Conservation (phyloP, 1,140 invertebrate species). For the Aplysia californica region DNA sequence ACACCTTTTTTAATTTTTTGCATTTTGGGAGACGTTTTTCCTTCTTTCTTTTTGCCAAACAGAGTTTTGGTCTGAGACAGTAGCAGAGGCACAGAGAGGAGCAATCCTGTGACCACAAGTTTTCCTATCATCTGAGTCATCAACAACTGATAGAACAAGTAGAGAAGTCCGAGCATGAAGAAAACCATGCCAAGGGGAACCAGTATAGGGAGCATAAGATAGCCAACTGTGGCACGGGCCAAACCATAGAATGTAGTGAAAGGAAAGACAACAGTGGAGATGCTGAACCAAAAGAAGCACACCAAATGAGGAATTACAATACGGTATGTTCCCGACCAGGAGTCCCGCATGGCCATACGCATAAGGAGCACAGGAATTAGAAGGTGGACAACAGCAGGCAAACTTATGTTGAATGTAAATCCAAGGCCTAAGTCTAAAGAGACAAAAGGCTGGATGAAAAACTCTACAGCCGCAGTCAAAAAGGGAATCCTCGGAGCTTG, state of each 20-base stretch:
- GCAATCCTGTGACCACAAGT: constrained; percentile 46
- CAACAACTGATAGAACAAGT: constrained; percentile 41
- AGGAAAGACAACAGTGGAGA: constrained; percentile 63
- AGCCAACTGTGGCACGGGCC: constrained; percentile 78
- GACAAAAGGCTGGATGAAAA: constrained; percentile 48
- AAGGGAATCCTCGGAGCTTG: constrained; percentile 61
- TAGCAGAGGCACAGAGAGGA: constrained; percentile 47
- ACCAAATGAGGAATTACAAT: constrained; percentile 86
- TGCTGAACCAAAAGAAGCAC: constrained; percentile 86
- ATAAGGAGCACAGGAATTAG: constrained; percentile 80
- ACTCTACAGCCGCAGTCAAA: constrained; percentile 35
- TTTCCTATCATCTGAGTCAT: constrained; percentile 55
- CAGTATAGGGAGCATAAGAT: constrained; percentile 53
- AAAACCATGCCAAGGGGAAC: constrained; percentile 46
- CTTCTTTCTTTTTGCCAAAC: constrained; percentile 49
- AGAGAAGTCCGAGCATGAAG: constrained; percentile 34
- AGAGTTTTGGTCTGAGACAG: constrained; percentile 54
- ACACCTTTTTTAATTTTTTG: constrained; percentile 47
- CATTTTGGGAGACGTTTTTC: constrained; percentile 26
- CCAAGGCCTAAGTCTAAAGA: constrained; percentile 45
- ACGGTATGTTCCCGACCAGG: constrained; percentile 83
- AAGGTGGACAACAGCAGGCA: constrained; percentile 81
- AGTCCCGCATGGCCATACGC: constrained; percentile 78
- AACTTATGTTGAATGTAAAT: constrained; percentile 52
- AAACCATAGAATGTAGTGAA: constrained; percentile 82